Percentiles rank a stretch among this genome's conserved stretches.
Evolutionary conservation across 2,113 vertebrate genomes (phyloP).

Genomic region (Turdus rufiventris): DNA sequence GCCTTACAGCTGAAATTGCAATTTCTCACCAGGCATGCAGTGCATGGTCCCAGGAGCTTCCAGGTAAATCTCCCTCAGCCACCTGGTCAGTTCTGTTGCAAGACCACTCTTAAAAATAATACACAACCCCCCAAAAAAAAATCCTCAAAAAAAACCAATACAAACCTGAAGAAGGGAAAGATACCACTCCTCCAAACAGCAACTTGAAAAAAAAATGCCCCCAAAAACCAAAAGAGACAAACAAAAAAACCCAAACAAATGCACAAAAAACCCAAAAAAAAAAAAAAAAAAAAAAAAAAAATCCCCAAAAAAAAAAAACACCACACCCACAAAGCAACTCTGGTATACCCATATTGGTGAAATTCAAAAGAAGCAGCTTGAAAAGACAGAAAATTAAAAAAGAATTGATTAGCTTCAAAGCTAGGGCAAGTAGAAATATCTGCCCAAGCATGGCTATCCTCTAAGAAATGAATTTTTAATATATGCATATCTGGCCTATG

Average conservation of each 20-base stretch:
- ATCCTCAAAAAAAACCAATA: not conserved
- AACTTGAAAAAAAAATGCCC: no score
- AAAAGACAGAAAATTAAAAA: not conserved
- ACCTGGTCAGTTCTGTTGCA: not conserved
- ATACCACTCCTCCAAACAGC: rapidly evolving
- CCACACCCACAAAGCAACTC: rapidly evolving
- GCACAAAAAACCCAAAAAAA: rapidly evolving
- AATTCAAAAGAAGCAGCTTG: not conserved
- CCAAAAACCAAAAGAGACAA: not conserved
- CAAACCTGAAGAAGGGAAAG: not conserved
- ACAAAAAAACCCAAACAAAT: not conserved
- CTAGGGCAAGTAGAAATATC: not conserved
- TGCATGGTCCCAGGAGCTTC: not conserved
- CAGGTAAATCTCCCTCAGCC: not conserved
- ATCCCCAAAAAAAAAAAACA: no score
- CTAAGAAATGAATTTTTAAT: not conserved
- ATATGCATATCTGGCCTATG: not conserved
- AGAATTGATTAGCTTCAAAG: not conserved
- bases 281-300: no score
- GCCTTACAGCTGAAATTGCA: not conserved
- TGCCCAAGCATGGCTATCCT: not conserved
- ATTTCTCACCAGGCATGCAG: not conserved
- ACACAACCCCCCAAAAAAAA: not conserved
- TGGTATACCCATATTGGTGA: not conserved
- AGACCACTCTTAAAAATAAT: not conserved